A percentile compares a stretch with the other conserved stretches of the same genome.
These are phyloP conservation scores for Ciconia boyciana DNA, from an alignment of 2,113 vertebrate genomes.

Conservation along the genomic window DNA sequence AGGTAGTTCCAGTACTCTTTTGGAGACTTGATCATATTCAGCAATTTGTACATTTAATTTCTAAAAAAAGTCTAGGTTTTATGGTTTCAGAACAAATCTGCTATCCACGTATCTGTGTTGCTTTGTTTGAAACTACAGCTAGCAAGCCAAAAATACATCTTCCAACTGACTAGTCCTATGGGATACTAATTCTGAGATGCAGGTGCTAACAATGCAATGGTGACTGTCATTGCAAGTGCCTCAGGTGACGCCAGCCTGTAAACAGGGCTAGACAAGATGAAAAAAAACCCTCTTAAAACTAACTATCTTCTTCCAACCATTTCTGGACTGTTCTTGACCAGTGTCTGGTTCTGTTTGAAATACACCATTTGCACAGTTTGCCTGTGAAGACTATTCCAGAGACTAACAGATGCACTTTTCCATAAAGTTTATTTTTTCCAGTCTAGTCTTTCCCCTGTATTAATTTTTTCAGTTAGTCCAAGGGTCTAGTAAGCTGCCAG, in stretches of 20 bases:
- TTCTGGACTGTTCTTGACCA: neutral
- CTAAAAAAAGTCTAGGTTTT: neutral
- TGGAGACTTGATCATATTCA: neutral
- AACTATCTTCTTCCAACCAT: neutral
- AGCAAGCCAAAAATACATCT: neutral
- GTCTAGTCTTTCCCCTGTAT: neutral
- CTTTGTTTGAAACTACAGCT: neutral
- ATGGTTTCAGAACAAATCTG: neutral
- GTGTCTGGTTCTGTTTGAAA: neutral
- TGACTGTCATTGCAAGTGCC: neutral
- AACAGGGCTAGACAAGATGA: neutral
- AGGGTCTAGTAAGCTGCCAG: neutral
- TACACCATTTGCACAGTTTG: neutral
- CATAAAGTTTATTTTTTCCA: slow-evolving; percentile 18
- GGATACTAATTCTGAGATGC: neutral
- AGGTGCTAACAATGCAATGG: neutral
- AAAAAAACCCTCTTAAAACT: neutral
- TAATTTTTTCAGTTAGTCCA: neutral
- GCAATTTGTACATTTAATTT: neutral
- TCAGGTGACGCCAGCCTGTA: neutral
- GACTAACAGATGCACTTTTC: slow-evolving; percentile 23
- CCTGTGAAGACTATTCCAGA: neutral
- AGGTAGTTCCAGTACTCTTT: neutral
- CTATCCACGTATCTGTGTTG: neutral
- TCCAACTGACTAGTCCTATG: neutral